phyloP scores from a whole-genome alignment of 1,140 invertebrate species.

The Sycobia sp. region DNA sequence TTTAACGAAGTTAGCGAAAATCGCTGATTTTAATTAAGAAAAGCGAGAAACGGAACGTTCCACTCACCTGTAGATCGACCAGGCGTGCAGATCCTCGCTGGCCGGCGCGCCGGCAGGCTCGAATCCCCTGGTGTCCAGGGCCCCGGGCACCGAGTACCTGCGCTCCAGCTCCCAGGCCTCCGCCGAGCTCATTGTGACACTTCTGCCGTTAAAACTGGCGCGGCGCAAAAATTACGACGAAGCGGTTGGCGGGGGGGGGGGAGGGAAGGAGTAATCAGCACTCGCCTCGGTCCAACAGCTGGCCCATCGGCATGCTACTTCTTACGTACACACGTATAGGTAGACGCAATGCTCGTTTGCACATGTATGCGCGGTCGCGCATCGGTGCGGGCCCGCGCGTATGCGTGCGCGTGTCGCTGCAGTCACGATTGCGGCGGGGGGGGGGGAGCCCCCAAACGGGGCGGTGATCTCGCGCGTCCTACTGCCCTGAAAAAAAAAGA shows the following conservation, averaged over 20 bases:
- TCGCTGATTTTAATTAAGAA: neutral
- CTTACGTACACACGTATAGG: too few species aligned
- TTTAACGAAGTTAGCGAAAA: too few species aligned
- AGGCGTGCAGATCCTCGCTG: slow-evolving; percentile 90
- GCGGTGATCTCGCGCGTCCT: neutral
- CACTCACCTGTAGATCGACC: slow-evolving; percentile 88
- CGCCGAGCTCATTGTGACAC: slow-evolving; percentile 60
- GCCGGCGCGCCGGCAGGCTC: slow-evolving; percentile 67
- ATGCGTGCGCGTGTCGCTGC: too few species aligned
- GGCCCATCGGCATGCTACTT: too few species aligned
- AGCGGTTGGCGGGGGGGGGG: too few species aligned
- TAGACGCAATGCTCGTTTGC: too few species aligned
- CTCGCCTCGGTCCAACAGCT: too few species aligned
- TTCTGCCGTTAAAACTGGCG: too few species aligned
- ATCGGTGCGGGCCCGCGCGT: too few species aligned
- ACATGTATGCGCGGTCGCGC: too few species aligned
- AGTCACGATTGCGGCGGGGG: neutral
- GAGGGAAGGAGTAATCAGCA: too few species aligned
- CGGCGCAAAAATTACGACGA: neutral
- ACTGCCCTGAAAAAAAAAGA: slow-evolving; percentile 13
- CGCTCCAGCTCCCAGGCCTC: slow-evolving; percentile 73
- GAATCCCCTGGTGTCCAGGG: slow-evolving; percentile 68
- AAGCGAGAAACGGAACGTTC: neutral
- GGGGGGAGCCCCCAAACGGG: neutral
- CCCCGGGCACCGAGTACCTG: slow-evolving; percentile 82